Evolutionary conservation across 2,797 vertebrate genomes (phyloP), one percentile per base, ranked within the genome.

Genomic region (Cheirogaleus major): DNA sequence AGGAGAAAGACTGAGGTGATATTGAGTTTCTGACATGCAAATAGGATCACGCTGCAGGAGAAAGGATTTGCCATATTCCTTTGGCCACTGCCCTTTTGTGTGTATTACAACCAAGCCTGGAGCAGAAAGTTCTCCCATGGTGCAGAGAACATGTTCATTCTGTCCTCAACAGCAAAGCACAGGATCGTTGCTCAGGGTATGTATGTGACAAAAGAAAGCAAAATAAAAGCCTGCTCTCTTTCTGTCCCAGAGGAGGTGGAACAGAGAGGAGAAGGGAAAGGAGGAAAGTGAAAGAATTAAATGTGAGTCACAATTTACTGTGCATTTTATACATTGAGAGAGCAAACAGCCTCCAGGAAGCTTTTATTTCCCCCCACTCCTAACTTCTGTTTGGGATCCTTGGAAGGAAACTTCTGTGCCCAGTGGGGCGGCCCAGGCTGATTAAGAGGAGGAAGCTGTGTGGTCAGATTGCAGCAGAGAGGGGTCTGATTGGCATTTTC

Each of bases 241-340:
- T 78, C 57, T 76, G 32, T 43, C 12, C 23, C 30, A n/a, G 84
- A 93, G 27, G 32, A 91, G 73, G 7, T 22, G 18, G 41, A 35
- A 35, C 32, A 59, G 23, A 48, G 48, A 86, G 20, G 27, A 87
- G 32, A 93, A 12, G 30, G 12, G 10, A 93, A 41, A 27, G 35
- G n/a, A 89, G 30, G 43, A 50, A 83, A 85, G 59, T n/a, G 52
- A 75, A 86, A 81, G 41, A 76, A 92, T 70, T 67, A 75, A 96
- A 25, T n/a, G 41, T 35, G 48, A 2, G 22, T 45, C 65, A 35
- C 61, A 57, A 7, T 63, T 72, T 61, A 32, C 38, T 50, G 9
- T 50, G 18, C 13, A 52, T 82, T 93, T 95, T 73, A 17, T 82
- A 89, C 80, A 23, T 14, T 11, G 43, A 84, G 25, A 17, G 63